Evolutionary conservation across 2,797 vertebrate genomes (phyloP).

Genomic region (Galagoides demidoff): DNA sequence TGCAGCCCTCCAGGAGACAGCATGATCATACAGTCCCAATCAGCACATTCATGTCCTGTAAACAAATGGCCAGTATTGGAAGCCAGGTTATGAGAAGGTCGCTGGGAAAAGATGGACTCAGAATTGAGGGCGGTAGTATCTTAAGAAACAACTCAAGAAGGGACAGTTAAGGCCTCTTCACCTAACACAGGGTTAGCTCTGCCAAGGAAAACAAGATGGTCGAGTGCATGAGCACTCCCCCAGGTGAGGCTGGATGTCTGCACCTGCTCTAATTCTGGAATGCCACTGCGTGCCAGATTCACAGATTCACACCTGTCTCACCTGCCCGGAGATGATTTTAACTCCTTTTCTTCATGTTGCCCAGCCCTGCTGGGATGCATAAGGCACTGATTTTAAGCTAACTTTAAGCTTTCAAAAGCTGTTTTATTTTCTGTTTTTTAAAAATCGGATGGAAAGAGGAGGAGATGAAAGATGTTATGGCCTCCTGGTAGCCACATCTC

Average conservation of each 20-base stretch:
- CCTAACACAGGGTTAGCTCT: background rate
- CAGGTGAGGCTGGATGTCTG: background rate
- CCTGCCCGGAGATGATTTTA: background rate
- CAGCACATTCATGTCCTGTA: background rate
- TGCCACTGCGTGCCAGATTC: background rate
- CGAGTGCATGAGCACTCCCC: background rate
- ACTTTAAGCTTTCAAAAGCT: constrained; percentile 29
- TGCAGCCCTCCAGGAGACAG: background rate
- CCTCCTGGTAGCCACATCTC: background rate
- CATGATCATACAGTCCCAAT: background rate
- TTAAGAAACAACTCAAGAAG: constrained; percentile 32
- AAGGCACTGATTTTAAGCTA: background rate
- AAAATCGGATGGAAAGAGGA: background rate
- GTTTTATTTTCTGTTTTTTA: background rate
- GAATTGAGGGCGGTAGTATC: background rate
- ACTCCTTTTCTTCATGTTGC: background rate
- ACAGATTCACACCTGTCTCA: background rate
- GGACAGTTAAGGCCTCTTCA: background rate
- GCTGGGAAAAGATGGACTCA: background rate
- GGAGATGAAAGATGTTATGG: background rate
- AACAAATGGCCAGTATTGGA: background rate
- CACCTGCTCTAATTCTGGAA: background rate
- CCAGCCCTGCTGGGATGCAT: background rate
- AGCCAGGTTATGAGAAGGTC: background rate
- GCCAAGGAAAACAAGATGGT: background rate